Conservation (phyloP, 1,140 invertebrate species). For the Cydia fagiglandana region DNA sequence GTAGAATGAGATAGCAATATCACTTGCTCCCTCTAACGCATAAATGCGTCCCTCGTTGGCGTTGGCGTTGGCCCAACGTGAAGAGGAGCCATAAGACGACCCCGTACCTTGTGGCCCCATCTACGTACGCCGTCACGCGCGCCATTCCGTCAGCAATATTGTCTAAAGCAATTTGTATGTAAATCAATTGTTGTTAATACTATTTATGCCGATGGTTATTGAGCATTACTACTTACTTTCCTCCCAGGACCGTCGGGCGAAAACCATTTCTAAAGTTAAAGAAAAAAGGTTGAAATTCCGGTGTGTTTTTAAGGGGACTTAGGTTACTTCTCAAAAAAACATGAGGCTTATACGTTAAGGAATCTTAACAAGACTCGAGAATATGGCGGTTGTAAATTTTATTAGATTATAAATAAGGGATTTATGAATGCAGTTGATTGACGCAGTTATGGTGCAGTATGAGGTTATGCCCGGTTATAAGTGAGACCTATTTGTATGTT, state of each 20-base stretch:
- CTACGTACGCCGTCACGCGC: slow-evolving; percentile 66
- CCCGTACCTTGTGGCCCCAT: slow-evolving; percentile 42
- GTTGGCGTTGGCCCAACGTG: no score
- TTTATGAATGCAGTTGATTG: slow-evolving; percentile 60
- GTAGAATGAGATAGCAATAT: no score
- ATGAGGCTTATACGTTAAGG: slow-evolving; percentile 59
- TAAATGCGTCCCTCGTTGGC: no score
- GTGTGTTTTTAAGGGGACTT: slow-evolving; percentile 33
- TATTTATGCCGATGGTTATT: slow-evolving; percentile 78
- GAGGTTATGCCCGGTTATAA: neutral
- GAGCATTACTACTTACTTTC: slow-evolving; percentile 72
- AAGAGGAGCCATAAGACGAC: no score
- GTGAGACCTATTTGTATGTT: neutral
- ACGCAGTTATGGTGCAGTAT: slow-evolving; percentile 36
- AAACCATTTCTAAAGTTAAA: slow-evolving; percentile 37
- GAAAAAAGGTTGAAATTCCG: slow-evolving; percentile 35
- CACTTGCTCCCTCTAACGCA: no score
- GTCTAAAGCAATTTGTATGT: slow-evolving; percentile 79
- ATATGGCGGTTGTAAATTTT: slow-evolving; percentile 66
- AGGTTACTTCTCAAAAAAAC: slow-evolving; percentile 55
- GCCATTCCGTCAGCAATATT: slow-evolving; percentile 76
- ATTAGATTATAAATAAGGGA: slow-evolving; percentile 71
- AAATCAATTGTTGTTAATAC: slow-evolving; percentile 79
- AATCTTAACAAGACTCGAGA: slow-evolving; percentile 67
- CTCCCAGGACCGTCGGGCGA: slow-evolving; percentile 39